phyloP scores from a whole-genome alignment of 2,888 invertebrate genomes.

The Glaucopsyche alexis region DNA sequence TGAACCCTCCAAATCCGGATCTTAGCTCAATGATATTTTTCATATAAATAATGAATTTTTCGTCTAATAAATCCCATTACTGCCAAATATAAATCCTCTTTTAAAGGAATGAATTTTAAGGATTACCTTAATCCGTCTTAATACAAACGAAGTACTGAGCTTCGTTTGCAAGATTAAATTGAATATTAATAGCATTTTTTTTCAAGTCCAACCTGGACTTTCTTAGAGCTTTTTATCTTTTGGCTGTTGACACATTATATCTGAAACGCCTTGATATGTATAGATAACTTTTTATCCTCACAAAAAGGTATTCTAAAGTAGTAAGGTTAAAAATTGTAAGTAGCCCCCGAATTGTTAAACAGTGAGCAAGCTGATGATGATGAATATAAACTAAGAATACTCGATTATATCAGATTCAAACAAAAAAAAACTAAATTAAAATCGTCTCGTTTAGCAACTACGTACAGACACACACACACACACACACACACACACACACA shows the following conservation, averaged over 20 bases:
- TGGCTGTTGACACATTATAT: neutral
- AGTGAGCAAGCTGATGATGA: too few species aligned
- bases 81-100: constrained; percentile 12
- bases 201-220: neutral
- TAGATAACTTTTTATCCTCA: too few species aligned
- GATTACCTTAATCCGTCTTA: constrained; percentile 17
- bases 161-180: constrained; percentile 3
- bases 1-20: neutral
- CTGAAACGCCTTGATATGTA: too few species aligned
- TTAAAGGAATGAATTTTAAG: constrained; percentile 3
- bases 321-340: too few species aligned
- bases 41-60: constrained; percentile 19
- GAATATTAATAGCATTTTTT: constrained; percentile 4
- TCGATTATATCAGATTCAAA: too few species aligned
- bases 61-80: constrained; percentile 22
- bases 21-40: constrained; percentile 14
- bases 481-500: too few species aligned
- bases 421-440: too few species aligned
- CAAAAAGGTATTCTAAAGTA: too few species aligned
- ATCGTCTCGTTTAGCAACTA: too few species aligned
- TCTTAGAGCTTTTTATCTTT: neutral
- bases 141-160: constrained; percentile 15
- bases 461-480: too few species aligned
- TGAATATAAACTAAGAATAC: too few species aligned
- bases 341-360: too few species aligned